These are phyloP conservation scores for Liasis olivaceus DNA, from an alignment of 2,797 vertebrate genomes.

Conservation along the genomic window DNA sequence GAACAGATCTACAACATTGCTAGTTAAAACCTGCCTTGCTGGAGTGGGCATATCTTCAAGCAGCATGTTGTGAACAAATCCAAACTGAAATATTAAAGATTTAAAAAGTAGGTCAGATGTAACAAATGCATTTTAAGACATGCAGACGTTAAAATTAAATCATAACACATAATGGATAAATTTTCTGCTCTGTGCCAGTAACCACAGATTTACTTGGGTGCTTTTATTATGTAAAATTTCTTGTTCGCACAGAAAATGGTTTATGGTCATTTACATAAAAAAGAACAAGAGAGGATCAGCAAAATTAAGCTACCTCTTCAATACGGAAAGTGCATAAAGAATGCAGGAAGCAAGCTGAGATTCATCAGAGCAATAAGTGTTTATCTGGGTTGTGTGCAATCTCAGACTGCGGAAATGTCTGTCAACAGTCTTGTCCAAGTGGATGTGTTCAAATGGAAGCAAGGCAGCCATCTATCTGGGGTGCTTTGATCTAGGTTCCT, in stretches of 20 bases:
- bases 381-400: constrained; percentile 5
- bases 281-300: constrained; percentile 52
- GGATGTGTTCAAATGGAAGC: background rate
- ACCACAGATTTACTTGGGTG: constrained; percentile 39
- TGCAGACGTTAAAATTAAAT: constrained; percentile 61
- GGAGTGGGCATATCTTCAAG: constrained; percentile 50
- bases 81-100: constrained; percentile 65
- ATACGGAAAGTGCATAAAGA: constrained; percentile 18
- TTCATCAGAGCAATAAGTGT: constrained; percentile 9
- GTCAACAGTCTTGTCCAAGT: background rate
- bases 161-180: constrained; percentile 49
- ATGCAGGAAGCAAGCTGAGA: constrained; percentile 12
- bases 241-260: constrained; percentile 53
- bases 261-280: constrained; percentile 62
- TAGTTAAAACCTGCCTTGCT: constrained; percentile 25
- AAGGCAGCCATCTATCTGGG: background rate
- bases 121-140: constrained; percentile 69
- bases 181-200: constrained; percentile 46
- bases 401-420: constrained; percentile 3
- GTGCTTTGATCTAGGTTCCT: background rate
- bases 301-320: constrained; percentile 64
- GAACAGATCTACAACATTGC: constrained; percentile 32
- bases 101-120: constrained; percentile 74
- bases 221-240: constrained; percentile 64
- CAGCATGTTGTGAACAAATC: constrained; percentile 47